A percentile compares a stretch with the other conserved stretches of the same genome.
These are phyloP conservation scores for Malurus melanocephalus DNA, from an alignment of 2,113 vertebrate species.

Conservation along the genomic window DNA sequence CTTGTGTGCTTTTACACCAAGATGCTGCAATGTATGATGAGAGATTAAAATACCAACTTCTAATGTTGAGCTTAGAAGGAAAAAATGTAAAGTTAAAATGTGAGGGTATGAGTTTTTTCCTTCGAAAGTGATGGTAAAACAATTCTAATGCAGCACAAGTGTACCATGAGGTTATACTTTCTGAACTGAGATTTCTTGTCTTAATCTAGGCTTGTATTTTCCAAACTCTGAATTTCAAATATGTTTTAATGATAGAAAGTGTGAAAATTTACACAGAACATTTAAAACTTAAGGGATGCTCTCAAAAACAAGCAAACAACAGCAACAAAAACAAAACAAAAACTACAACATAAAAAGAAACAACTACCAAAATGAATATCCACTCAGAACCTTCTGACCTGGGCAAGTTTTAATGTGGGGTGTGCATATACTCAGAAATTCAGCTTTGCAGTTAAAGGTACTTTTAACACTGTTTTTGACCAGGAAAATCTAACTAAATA, in stretches of 20 bases:
- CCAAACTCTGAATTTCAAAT: not conserved
- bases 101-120: not conserved
- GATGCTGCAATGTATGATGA: not conserved
- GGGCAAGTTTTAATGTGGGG: not conserved
- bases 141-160: not conserved
- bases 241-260: not conserved
- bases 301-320: not conserved
- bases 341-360: not conserved
- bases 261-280: not conserved
- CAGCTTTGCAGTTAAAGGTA: slow-evolving; percentile 2
- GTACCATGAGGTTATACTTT: not conserved
- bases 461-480: not conserved
- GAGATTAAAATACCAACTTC: not conserved
- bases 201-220: not conserved
- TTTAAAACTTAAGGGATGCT: not conserved
- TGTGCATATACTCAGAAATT: not conserved
- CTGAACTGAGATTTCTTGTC: not conserved
- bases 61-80: not conserved
- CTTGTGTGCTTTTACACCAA: not conserved
- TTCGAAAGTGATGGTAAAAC: not conserved
- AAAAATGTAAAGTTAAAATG: not conserved
- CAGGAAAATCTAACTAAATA: slow-evolving; percentile 55
- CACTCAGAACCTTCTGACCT: not conserved
- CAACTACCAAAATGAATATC: not conserved
- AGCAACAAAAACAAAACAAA: not conserved